A percentile compares a stretch with the other conserved stretches of the same genome.
Evolutionary conservation across 2,888 invertebrate genomes (phyloP).

Genomic region (Agriopis marginaria): DNA sequence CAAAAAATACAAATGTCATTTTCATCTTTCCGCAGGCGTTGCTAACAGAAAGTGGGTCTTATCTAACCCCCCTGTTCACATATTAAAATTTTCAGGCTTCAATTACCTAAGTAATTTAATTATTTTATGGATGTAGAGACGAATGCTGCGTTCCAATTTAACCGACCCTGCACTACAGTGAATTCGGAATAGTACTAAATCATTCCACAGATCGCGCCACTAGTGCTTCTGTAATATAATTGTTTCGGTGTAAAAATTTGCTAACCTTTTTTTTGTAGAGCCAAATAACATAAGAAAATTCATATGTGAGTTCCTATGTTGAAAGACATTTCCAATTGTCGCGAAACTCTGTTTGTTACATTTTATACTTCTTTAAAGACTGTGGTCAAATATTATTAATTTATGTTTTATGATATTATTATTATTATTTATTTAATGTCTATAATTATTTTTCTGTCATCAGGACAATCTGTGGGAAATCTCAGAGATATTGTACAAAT

Average conservation of each 20-base stretch:
- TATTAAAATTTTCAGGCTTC: too few relatives aligned
- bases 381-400: slow-evolving; percentile 81
- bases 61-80: too few relatives aligned
- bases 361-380: slow-evolving; percentile 76
- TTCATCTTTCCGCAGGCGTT: too few relatives aligned
- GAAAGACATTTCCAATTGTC: slow-evolving; percentile 74
- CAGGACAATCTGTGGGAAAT: slow-evolving; percentile 67
- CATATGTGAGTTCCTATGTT: slow-evolving; percentile 77
- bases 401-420: slow-evolving; percentile 75
- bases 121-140: too few relatives aligned
- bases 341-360: slow-evolving; percentile 69
- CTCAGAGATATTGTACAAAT: slow-evolving; percentile 84
- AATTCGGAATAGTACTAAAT: slow-evolving; percentile 60
- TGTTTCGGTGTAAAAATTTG: slow-evolving; percentile 52
- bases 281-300: slow-evolving; percentile 67
- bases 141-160: not conserved
- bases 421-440: slow-evolving; percentile 75
- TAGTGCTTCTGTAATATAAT: slow-evolving; percentile 56
- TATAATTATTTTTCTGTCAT: slow-evolving; percentile 74
- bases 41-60: too few relatives aligned
- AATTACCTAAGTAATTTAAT: too few relatives aligned
- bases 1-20: too few relatives aligned
- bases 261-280: slow-evolving; percentile 63
- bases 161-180: not conserved
- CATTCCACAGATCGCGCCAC: slow-evolving; percentile 67